Conservation (phyloP, 2,113 vertebrate genomes). For the Perognathus longimembris region DNA sequence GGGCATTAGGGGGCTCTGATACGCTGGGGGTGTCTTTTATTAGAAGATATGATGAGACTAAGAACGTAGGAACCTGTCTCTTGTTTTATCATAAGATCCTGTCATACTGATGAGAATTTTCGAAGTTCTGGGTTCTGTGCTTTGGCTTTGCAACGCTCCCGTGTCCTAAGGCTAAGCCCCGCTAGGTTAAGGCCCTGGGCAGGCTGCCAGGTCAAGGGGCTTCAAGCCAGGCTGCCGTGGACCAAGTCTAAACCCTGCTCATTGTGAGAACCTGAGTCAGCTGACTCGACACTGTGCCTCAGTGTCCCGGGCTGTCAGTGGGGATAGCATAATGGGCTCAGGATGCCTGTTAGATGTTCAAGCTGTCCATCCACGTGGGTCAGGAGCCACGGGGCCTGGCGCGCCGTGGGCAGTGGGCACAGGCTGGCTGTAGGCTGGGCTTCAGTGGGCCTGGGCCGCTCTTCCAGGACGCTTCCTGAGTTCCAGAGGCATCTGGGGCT, state of each 20-base stretch:
- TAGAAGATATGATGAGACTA: background rate
- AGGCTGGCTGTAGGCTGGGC: background rate
- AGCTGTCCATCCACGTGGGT: background rate
- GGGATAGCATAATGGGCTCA: background rate
- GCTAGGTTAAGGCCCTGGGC: background rate
- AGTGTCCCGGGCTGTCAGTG: background rate
- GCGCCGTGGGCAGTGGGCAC: fast-evolving
- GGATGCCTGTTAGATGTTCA: background rate
- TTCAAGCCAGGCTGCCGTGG: background rate
- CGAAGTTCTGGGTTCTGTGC: background rate
- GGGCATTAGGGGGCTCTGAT: background rate
- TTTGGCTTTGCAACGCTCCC: background rate
- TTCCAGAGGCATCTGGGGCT: slow-evolving; percentile 63
- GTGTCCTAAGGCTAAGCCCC: background rate
- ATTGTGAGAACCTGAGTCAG: fast-evolving
- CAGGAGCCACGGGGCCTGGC: fast-evolving
- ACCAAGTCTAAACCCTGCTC: background rate
- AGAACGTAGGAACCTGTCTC: background rate
- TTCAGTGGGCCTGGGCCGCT: background rate
- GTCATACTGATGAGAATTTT: background rate
- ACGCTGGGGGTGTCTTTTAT: background rate
- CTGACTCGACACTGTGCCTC: background rate
- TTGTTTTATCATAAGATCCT: background rate
- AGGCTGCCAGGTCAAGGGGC: too few species aligned
- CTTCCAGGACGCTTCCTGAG: background rate